These are phyloP conservation scores for Heliconius hortense DNA, from an alignment of 2,888 invertebrate species.

Conservation along the genomic window DNA sequence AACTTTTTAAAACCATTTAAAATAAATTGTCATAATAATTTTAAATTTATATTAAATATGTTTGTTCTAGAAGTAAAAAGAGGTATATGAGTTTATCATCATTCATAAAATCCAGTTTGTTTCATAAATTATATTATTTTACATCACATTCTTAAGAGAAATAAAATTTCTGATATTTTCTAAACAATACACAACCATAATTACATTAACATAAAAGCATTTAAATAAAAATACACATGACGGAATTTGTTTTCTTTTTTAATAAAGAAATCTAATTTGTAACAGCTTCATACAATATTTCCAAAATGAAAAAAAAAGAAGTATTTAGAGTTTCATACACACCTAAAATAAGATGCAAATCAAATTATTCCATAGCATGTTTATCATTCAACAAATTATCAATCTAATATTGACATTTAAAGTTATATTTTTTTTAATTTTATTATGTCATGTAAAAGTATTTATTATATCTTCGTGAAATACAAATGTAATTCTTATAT, in stretches of 20 bases:
- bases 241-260: background rate
- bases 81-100: background rate
- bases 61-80: background rate
- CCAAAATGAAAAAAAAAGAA: too few relatives aligned
- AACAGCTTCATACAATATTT: background rate
- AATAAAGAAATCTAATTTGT: background rate
- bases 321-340: background rate
- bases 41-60: background rate
- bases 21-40: background rate
- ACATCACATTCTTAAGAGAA: background rate
- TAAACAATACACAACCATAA: constrained; percentile 9
- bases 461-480: too few relatives aligned
- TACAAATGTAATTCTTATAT: too few relatives aligned
- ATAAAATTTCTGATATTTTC: background rate
- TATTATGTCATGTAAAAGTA: too few relatives aligned
- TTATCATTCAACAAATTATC: background rate
- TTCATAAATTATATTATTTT: background rate
- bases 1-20: too few relatives aligned
- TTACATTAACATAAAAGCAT: background rate
- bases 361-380: background rate
- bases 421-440: background rate
- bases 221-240: background rate
- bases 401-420: background rate
- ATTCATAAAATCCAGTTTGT: background rate
- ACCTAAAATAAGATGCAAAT: background rate